A percentile compares a stretch with the other conserved stretches of the same genome.
phyloP scores from a whole-genome alignment of 2,888 invertebrate genomes.

The Coronaproctus castanopsis region DNA sequence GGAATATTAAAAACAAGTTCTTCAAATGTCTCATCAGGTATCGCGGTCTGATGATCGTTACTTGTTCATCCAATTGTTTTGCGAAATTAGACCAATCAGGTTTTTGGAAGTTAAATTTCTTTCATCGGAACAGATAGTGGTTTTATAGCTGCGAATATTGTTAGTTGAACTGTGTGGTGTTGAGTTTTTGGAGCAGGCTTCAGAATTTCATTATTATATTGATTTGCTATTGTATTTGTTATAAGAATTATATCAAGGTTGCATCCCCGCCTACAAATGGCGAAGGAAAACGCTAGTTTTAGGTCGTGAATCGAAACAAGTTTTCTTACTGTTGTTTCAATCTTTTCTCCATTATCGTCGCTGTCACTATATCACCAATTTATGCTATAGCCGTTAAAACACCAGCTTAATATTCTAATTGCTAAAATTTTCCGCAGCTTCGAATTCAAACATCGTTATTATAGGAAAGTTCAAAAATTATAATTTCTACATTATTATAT shows the following conservation, averaged over 20 bases:
- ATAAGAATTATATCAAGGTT: neutral
- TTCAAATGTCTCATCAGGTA: neutral
- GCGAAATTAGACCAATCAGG: neutral
- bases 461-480: too few relatives aligned
- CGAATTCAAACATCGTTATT: too few relatives aligned
- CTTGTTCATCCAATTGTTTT: neutral
- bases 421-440: too few relatives aligned
- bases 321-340: too few relatives aligned
- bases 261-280: neutral
- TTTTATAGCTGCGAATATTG: neutral
- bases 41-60: neutral
- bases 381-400: too few relatives aligned
- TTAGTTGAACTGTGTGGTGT: neutral
- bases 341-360: too few relatives aligned
- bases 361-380: too few relatives aligned
- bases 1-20: neutral
- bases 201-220: neutral
- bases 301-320: too few relatives aligned
- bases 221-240: neutral
- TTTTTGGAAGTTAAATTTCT: neutral
- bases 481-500: too few relatives aligned
- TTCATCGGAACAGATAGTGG: neutral
- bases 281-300: neutral
- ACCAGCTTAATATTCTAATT: too few relatives aligned
- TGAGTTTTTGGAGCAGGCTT: neutral